phyloP scores from a whole-genome alignment of 2,888 invertebrate species.

The Anarsia innoxiella region DNA sequence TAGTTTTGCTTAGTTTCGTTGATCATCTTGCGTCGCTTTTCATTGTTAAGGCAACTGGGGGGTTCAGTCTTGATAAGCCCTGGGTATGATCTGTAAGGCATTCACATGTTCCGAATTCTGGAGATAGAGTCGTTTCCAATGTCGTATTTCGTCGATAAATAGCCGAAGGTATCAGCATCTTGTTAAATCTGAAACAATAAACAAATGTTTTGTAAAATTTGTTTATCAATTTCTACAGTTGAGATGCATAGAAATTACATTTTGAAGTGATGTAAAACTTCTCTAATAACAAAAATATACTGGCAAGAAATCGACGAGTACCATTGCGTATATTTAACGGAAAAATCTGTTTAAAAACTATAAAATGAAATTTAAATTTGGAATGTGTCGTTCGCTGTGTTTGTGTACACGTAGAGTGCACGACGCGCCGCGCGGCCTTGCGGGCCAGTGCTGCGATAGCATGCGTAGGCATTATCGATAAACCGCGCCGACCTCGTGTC shows the following conservation, averaged over 20 bases:
- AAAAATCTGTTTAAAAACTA: no score
- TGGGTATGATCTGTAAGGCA: slow-evolving; percentile 19
- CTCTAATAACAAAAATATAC: no score
- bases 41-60: slow-evolving; percentile 54
- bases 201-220: no score
- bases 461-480: slow-evolving; percentile 59
- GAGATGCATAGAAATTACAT: no score
- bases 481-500: slow-evolving; percentile 53
- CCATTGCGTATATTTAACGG: no score
- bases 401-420: slow-evolving; percentile 40
- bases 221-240: no score
- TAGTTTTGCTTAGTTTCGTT: slow-evolving; percentile 19
- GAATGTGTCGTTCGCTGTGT: slow-evolving; percentile 33
- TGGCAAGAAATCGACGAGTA: no score
- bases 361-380: slow-evolving; percentile 10
- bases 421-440: slow-evolving; percentile 54
- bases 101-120: slow-evolving; percentile 34
- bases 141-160: no score
- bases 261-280: no score
- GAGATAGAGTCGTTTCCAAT: no score
- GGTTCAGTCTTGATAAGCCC: slow-evolving; percentile 48
- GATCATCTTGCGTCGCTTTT: slow-evolving; percentile 55
- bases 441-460: slow-evolving; percentile 56
- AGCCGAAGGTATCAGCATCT: slow-evolving; percentile 48
- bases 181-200: slow-evolving; percentile 52